Evolutionary conservation across 35 echinoderm and acorn worm genomes (phyloP), one percentile per base, ranked within the genome.

Genomic region (Diadema setosum): DNA sequence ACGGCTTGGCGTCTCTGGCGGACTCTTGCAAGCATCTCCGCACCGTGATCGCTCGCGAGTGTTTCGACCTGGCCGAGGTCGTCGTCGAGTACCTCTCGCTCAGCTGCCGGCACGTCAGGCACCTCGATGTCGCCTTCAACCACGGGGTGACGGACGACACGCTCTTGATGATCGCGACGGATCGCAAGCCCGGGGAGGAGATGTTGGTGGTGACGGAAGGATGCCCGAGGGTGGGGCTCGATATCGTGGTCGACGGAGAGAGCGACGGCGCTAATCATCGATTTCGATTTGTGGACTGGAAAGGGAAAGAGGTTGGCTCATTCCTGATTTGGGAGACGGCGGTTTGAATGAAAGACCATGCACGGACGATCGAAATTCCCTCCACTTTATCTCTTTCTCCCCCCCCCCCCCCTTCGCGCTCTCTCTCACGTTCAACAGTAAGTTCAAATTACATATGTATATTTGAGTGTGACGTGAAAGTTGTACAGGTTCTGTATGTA

Each of bases 101-200:
- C 1, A 45, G 80, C 41, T 85, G 64, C 25, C 30, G 36, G 39
- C 70, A 81, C 18, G 31, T 94, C 1, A 49, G 59, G 5, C 50
- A 94, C 46, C 78, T 94, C n/a, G 88, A 94, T 40, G 55, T 94
- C 21, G 84, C 85, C 43, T 86, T 67, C 83, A 94, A 94, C 75
- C 65, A 82, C 18, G 87, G 88, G 24, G 84, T 91, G 43, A 69
- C 93, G 18, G 34, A 39, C 29, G 70, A 58, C 11, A 90, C 88
- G 34, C 41, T 91, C 18, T 65, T 21, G 26, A 42, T 69, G 23
- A 82, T 91, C 40, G n/a, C 21, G 40, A 30, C 32, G 5, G 25
- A 21, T n/a, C 36, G 83, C 23, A 30, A 30, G 2, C 20, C 69
- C 3, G 23, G 65, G 31, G 78, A 60, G 34, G 27, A 35, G 12